Conservation (phyloP, 2,797 vertebrate genomes). For the Lophotriccus pileatus region DNA sequence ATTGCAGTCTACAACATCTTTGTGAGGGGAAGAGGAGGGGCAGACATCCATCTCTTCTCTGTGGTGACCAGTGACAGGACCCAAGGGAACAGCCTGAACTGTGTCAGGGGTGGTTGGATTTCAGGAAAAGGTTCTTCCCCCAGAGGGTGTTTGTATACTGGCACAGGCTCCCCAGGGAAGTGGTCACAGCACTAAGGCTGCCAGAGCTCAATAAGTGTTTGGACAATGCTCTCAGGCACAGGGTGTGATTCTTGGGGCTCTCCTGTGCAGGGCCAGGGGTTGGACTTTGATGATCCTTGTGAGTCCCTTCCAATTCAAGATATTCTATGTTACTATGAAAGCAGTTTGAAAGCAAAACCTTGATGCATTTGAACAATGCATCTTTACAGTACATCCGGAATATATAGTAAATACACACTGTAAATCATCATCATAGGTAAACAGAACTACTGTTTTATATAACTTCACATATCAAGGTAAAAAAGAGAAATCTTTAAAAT, state of each 20-base stretch:
- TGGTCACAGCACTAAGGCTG: not conserved
- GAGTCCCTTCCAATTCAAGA: not conserved
- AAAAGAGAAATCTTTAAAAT: not conserved
- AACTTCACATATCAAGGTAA: not conserved
- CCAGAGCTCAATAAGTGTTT: not conserved
- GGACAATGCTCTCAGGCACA: not conserved
- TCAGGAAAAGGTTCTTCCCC: not conserved
- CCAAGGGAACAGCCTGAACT: not conserved
- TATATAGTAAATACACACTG: not conserved
- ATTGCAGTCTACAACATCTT: not conserved
- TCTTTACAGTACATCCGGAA: not conserved
- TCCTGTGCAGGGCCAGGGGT: not conserved
- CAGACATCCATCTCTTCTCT: not conserved
- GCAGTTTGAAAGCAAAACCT: not conserved
- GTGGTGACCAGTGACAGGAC: not conserved
- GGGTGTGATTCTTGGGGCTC: not conserved
- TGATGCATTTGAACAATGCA: too few species aligned
- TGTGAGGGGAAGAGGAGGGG: rapidly evolving
- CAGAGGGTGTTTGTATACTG: not conserved
- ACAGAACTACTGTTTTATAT: not conserved
- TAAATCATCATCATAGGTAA: not conserved
- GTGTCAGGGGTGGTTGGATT: not conserved
- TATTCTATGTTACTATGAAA: not conserved
- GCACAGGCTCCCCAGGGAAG: not conserved
- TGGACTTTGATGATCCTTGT: not conserved